Conservation (phyloP, 1,140 invertebrate species). For the Melipona quadrifasciata region DNA sequence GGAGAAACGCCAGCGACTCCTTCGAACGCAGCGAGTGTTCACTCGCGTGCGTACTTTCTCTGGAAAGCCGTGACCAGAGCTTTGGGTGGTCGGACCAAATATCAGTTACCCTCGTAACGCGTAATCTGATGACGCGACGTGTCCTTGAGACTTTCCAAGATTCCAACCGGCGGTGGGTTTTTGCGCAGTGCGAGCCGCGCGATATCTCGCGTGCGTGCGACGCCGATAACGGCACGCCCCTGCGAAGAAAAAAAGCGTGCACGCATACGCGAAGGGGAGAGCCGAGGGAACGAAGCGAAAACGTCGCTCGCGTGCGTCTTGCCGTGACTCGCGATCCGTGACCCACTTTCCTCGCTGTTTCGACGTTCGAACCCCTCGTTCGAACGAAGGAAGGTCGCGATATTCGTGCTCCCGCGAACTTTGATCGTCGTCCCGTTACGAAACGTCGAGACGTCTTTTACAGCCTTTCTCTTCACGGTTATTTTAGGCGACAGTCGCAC, state of each 20-base stretch:
- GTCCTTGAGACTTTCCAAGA: slow-evolving; percentile 20
- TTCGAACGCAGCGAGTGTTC: background rate
- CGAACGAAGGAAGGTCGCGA: slow-evolving; percentile 15
- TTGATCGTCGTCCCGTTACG: background rate
- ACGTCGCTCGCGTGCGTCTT: slow-evolving; percentile 33
- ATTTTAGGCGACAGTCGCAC: background rate
- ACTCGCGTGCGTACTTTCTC: background rate
- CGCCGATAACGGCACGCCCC: slow-evolving; percentile 15
- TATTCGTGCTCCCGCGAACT: background rate
- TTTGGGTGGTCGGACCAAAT: too few species aligned
- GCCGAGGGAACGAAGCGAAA: background rate
- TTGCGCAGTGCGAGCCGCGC: slow-evolving; percentile 4
- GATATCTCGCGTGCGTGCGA: slow-evolving; percentile 37
- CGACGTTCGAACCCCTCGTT: slow-evolving; percentile 9
- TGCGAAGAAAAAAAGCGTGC: slow-evolving; percentile 9
- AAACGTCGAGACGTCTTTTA: background rate
- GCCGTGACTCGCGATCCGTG: slow-evolving; percentile 5
- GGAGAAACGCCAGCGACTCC: background rate
- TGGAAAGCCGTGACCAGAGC: too few species aligned
- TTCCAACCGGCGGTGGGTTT: background rate
- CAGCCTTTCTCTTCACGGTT: background rate
- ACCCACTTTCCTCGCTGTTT: slow-evolving; percentile 24
- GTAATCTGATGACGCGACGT: slow-evolving; percentile 28
- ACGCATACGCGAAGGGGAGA: slow-evolving; percentile 7
- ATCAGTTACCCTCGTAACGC: background rate